Percentiles rank a stretch among this genome's conserved stretches.
These are phyloP conservation scores for Dendrocincla fuliginosa DNA, from an alignment of 2,797 vertebrate species.

Conservation along the genomic window DNA sequence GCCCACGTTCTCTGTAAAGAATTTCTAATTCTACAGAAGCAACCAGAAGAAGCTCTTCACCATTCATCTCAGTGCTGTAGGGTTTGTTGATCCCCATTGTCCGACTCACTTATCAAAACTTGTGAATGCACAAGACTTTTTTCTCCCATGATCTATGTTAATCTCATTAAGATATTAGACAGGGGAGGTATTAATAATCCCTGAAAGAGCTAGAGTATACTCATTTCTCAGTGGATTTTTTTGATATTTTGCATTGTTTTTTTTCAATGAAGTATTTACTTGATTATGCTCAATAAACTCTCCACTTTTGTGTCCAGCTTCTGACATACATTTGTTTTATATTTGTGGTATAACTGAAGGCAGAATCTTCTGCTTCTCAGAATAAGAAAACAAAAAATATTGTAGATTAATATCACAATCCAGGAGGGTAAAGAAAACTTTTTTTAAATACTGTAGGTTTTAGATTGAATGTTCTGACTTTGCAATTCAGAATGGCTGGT, in stretches of 20 bases:
- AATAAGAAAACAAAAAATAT: neutral
- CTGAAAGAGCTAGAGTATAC: neutral
- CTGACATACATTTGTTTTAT: neutral
- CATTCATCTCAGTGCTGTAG: neutral
- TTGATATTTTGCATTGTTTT: neutral
- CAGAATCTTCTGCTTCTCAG: neutral
- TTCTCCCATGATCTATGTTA: neutral
- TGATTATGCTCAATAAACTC: neutral
- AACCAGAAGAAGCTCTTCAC: neutral
- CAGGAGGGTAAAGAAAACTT: neutral
- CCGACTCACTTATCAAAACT: neutral
- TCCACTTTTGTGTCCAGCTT: neutral
- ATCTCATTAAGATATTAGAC: neutral
- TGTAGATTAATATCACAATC: neutral
- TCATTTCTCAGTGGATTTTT: neutral
- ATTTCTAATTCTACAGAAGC: neutral
- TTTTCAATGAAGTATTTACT: neutral
- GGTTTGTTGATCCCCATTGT: neutral
- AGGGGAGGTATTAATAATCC: neutral
- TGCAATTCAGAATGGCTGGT: neutral
- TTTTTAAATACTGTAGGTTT: fast-evolving
- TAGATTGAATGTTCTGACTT: neutral
- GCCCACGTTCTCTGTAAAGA: neutral
- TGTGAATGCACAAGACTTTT: neutral
- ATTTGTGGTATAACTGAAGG: neutral